Base-by-base conservation (phyloP, 2,113 vertebrate species). In the Taurulus bubalis region DNA sequence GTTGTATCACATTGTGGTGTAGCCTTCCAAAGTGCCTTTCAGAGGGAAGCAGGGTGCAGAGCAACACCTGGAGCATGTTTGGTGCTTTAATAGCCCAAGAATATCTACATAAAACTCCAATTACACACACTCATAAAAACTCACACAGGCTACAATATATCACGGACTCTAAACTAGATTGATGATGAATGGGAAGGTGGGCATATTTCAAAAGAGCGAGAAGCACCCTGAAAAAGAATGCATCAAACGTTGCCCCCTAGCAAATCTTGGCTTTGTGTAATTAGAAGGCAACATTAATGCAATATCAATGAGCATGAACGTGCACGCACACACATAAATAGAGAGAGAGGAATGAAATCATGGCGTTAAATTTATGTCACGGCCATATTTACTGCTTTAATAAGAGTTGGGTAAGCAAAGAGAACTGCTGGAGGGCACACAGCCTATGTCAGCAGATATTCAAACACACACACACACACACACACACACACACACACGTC, bases 391-490 rank as follows among this genome's bases (percentile, higher is more conserved):
- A 94, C 83, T 81, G 90, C 92, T 90, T 92, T 93, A 95, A 94
- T 95, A 94, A 91, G 89, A 91, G 89, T 88, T 89, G 77, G 82
- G 84, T 93, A 91, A 94, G 91, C 91, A 92, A 82, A 88, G 82
- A 87, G 88, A 77, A 77, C 59, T 68, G 87, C 90, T 91, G 77
- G 80, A 90, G 89, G 92, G 85, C 91, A 84, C 60, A 82, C 51
- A 75, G 87, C 72, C 88, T 91, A 86, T 90, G 93, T 95, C 93
- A 95, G 94, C 94, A 93, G 62, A 91, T 94, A 87, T 92, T 84
- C 73, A 79, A 34, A 76, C 78, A 36, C 80, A 82, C 85, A 38
- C 83, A 77, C 69, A n/a, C 18, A 59, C 34, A 38, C 71, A 70
- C 75, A 56, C 47, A 22, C 53, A 36, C 22, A 20, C 59, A 71